phyloP scores from a whole-genome alignment of 1,140 invertebrate species.

The Meloidogyne exigua region DNA sequence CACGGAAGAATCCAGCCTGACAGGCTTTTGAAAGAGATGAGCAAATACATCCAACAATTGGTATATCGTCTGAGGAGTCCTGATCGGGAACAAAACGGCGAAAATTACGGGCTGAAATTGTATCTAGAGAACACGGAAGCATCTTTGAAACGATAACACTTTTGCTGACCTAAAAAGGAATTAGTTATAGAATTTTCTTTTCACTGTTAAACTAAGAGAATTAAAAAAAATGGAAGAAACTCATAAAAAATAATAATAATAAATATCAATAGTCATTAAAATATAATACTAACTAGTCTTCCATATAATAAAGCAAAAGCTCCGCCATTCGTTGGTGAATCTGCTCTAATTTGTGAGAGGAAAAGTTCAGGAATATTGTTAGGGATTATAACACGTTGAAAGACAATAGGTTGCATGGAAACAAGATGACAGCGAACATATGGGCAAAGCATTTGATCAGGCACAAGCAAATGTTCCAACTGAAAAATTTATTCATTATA shows the following conservation, averaged over 20 bases:
- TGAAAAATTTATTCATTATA: neutral
- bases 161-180: conserved; percentile 16
- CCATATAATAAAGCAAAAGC: conserved; percentile 15
- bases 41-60: conserved; percentile 28
- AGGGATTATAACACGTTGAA: conserved; percentile 19
- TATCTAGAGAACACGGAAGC: conserved; percentile 1
- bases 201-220: neutral
- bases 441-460: conserved; percentile 13
- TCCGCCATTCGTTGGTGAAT: conserved; percentile 12
- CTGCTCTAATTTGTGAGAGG: conserved; percentile 2
- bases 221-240: too few relatives aligned
- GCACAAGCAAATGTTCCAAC: neutral
- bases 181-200: neutral
- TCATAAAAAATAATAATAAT: too few relatives aligned
- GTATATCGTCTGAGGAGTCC: neutral
- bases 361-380: conserved; percentile 26
- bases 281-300: neutral
- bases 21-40: conserved; percentile 16
- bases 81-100: conserved; percentile 10
- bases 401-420: conserved; percentile 14
- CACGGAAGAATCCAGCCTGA: conserved; percentile 12
- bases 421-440: conserved; percentile 23
- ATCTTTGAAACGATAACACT: conserved; percentile 21
- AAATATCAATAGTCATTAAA: too few relatives aligned
- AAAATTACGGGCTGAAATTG: conserved; percentile 8